Conservation (phyloP, 1,140 invertebrate genomes). For the Dryas iulia region DNA sequence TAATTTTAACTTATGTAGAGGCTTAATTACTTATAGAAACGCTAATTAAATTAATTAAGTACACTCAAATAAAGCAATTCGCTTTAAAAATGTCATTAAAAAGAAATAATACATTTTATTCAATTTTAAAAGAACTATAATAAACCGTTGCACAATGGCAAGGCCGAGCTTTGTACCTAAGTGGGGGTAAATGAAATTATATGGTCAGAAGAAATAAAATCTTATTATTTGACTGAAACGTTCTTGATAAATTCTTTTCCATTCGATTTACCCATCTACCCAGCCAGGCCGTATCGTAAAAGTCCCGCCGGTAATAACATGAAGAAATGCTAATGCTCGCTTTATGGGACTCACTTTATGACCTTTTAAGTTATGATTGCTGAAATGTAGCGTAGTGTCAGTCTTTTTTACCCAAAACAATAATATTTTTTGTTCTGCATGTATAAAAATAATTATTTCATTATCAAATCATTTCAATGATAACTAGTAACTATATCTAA, state of each 20-base stretch:
- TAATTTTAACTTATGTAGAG: too few species aligned
- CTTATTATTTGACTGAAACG: constrained; percentile 25
- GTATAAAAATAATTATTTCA: too few species aligned
- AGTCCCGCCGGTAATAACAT: constrained; percentile 48
- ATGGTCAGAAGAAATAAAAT: constrained; percentile 19
- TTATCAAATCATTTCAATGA: too few species aligned
- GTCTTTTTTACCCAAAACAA: constrained; percentile 14
- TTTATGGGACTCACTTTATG: constrained; percentile 64
- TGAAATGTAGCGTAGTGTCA: constrained; percentile 21
- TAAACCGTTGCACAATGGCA: neutral
- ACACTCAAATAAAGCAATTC: too few species aligned
- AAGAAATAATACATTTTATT: neutral
- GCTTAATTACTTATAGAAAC: too few species aligned
- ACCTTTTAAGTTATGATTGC: constrained; percentile 63
- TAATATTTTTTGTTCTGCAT: neutral
- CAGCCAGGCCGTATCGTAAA: constrained; percentile 35
- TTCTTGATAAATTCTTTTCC: constrained; percentile 30
- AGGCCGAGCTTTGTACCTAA: neutral
- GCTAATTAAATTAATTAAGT: too few species aligned
- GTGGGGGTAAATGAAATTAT: constrained; percentile 15
- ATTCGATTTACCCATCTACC: constrained; percentile 26
- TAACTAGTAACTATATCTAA: neutral
- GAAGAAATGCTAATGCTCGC: constrained; percentile 58
- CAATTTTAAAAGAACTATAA: neutral
- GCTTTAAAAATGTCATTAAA: neutral